A percentile compares a stretch with the other conserved stretches of the same genome.
These are phyloP conservation scores for Drosophila equinoxialis DNA, from an alignment of 1,140 invertebrate species.

Conservation along the genomic window DNA sequence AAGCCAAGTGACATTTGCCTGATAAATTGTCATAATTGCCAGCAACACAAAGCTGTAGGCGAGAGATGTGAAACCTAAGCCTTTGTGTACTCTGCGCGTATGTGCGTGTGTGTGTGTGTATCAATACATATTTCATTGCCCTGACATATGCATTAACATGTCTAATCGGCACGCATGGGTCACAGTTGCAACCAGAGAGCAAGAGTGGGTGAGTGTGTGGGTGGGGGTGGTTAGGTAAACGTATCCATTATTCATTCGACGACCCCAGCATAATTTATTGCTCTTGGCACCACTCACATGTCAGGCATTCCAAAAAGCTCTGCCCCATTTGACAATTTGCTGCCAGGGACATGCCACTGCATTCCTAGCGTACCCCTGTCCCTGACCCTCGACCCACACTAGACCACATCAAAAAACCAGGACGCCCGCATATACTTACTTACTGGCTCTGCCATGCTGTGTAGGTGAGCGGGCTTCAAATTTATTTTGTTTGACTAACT, in stretches of 20 bases:
- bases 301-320: slow-evolving; percentile 50
- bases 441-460: not conserved
- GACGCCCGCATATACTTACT: not conserved
- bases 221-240: not conserved
- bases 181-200: slow-evolving; percentile 39
- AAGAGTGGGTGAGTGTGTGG: not conserved
- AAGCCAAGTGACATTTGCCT: slow-evolving; percentile 52
- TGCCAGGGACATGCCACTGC: slow-evolving; percentile 56
- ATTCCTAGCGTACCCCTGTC: slow-evolving; percentile 4
- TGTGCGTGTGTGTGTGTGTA: slow-evolving; percentile 24
- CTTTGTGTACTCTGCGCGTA: not conserved
- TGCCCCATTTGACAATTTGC: slow-evolving; percentile 64
- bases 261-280: slow-evolving; percentile 71
- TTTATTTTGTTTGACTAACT: slow-evolving; percentile 63
- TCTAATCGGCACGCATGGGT: slow-evolving; percentile 66
- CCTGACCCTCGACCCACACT: not conserved
- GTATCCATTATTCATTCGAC: slow-evolving; percentile 68
- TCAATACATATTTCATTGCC: slow-evolving; percentile 77
- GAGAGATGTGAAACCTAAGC: slow-evolving; percentile 15
- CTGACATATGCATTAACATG: slow-evolving; percentile 79
- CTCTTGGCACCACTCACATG: slow-evolving; percentile 61
- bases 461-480: slow-evolving; percentile 41
- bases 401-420: not conserved
- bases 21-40: slow-evolving; percentile 78
- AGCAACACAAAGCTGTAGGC: slow-evolving; percentile 26